Conservation (phyloP, 2,888 invertebrate genomes). For the Conomelus anceps region DNA sequence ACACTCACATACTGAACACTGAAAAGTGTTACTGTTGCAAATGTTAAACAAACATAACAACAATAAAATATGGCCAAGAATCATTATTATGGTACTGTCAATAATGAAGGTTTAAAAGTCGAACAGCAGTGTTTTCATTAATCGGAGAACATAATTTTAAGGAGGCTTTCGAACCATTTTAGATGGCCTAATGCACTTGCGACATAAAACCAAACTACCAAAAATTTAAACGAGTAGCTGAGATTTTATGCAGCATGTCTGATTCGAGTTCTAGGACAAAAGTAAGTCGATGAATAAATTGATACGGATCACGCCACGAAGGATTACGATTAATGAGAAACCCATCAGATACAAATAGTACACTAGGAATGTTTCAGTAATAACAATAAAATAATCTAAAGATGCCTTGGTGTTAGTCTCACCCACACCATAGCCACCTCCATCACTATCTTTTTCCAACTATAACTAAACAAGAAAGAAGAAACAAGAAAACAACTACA, state of each 20-base stretch:
- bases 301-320: background rate
- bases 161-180: background rate
- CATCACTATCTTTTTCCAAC: no score
- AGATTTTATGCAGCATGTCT: background rate
- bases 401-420: background rate
- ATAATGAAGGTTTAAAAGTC: background rate
- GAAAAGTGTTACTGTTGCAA: background rate
- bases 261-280: background rate
- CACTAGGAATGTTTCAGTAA: background rate
- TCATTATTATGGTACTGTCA: background rate
- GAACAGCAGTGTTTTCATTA: background rate
- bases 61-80: background rate
- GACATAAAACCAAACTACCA: background rate
- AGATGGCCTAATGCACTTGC: background rate
- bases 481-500: no score
- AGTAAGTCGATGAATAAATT: background rate
- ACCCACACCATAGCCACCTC: background rate
- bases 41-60: background rate
- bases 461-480: no score
- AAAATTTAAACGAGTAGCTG: background rate
- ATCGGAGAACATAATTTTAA: background rate
- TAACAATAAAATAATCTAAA: background rate
- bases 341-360: background rate
- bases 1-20: background rate
- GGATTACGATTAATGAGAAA: background rate